Evolutionary conservation across 2,797 vertebrate species (phyloP), one percentile per base, ranked within the genome.

Genomic region (Eulemur albifrons): DNA sequence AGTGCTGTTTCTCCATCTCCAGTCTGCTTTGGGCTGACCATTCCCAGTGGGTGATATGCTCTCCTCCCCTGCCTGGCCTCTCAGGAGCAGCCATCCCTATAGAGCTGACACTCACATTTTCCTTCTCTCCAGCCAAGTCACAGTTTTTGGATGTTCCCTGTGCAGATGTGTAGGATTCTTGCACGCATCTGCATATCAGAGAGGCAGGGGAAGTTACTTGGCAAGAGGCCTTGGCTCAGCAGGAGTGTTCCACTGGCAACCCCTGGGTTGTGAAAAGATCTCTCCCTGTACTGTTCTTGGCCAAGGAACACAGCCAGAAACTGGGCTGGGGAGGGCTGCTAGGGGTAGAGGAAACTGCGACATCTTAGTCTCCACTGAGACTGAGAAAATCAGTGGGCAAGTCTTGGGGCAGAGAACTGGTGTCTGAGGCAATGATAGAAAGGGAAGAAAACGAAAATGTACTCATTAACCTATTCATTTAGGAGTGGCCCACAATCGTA

Each of bases 171-270:
- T 7, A 80, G 93, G 75, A 93, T 97, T 96, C 87, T 72, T 97
- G 83, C 40, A 93, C 87, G 94, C 97, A 98, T 97, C 97, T 98
- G 97, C 84, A 85, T 96, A 95, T 97, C 97, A 96, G 96, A 97
- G 40, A 76, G 84, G 81, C 72, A 93, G 65, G 45, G 72, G 80
- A 84, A 88, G 38, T 72, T 85, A 35, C 77, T 92, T 97, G 97
- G 97, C 94, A 50, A 84, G 77, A 95, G 87, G 81, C 94, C 83
- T 63, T 95, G 94, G 81, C 97, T 97, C 87, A 77, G 95, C 81
- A 48, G 93, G 87, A 92, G 89, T 79, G 54, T 83, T 96, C 63
- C 4, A 17, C 14, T 97, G 95, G 96, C 95, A 97, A 87, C 65
- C 17, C 50, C 76, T 81, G 38, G 27, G n/a, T 45, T 93, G 83